These are phyloP conservation scores for Chromis chromis DNA, from an alignment of 2,797 vertebrate species.

Conservation along the genomic window DNA sequence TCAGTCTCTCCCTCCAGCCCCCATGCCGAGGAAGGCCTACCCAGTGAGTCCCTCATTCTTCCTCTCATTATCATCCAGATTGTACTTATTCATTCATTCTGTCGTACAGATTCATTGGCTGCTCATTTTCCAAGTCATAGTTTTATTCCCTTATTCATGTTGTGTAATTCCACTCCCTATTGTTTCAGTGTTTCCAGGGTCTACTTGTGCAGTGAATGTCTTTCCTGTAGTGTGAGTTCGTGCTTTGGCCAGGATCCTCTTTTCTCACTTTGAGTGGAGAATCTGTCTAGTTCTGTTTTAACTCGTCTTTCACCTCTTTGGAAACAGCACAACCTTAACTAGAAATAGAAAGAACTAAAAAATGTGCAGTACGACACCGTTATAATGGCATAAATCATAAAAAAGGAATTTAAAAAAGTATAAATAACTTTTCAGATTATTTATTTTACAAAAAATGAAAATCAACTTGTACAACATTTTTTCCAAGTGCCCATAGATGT, in stretches of 20 bases:
- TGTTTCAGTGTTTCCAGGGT: conserved; percentile 46
- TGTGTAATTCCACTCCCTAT: conserved; percentile 15
- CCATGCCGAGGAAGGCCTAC: conserved; percentile 92
- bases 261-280: conserved; percentile 7
- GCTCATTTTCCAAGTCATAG: conserved; percentile 13
- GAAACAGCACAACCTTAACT: no score
- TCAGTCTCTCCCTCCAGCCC: conserved; percentile 89
- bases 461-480: no score
- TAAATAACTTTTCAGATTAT: no score
- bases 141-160: conserved; percentile 18
- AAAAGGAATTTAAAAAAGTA: no score
- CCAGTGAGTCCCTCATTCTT: conserved; percentile 83
- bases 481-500: no score
- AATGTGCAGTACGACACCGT: no score
- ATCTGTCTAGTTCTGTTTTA: neutral
- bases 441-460: no score
- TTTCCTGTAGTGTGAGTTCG: conserved; percentile 42
- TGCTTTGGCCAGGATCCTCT: conserved; percentile 4
- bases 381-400: no score
- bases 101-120: neutral
- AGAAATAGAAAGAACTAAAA: no score
- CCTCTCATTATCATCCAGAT: conserved; percentile 4
- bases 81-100: conserved; percentile 31
- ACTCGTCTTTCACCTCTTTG: no score
- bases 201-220: conserved; percentile 23